A percentile compares a stretch with the other conserved stretches of the same genome.
Evolutionary conservation across 2,113 vertebrate species (phyloP).

Genomic region (Galbula dea): DNA sequence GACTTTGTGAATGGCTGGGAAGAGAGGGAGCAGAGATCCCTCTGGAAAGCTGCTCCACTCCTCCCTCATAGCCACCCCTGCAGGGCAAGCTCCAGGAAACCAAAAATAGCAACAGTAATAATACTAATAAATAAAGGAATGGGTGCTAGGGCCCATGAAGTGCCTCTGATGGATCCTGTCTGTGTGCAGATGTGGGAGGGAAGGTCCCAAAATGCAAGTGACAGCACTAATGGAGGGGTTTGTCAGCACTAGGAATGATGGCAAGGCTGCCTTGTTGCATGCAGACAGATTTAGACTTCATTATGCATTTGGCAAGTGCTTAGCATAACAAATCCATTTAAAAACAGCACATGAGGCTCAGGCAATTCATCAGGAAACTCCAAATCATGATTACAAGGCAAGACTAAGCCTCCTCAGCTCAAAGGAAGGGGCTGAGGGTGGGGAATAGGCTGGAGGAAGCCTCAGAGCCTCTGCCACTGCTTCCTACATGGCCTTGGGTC

Average conservation of each 20-base stretch:
- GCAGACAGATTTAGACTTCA: slow-evolving; percentile 2
- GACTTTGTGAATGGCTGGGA: slow-evolving; percentile 54
- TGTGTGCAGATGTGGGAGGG: background rate
- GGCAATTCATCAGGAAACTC: slow-evolving; percentile 12
- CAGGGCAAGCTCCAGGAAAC: background rate
- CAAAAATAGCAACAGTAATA: slow-evolving; percentile 31
- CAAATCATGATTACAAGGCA: slow-evolving; percentile 28
- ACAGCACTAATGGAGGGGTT: slow-evolving; percentile 16
- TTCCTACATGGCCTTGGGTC: rapidly evolving
- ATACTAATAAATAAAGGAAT: slow-evolving; percentile 7
- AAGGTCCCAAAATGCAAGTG: slow-evolving; percentile 26
- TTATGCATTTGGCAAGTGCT: slow-evolving; percentile 43
- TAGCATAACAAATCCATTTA: slow-evolving; percentile 40
- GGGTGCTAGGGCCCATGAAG: background rate
- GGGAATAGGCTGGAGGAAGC: background rate
- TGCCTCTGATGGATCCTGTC: background rate
- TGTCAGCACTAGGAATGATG: slow-evolving; percentile 30
- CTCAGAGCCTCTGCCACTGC: background rate
- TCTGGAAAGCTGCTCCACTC: slow-evolving; percentile 43
- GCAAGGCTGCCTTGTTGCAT: background rate
- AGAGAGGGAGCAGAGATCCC: slow-evolving; percentile 16
- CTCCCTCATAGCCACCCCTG: slow-evolving; percentile 38
- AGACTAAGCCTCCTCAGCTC: background rate
- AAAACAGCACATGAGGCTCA: slow-evolving; percentile 3
- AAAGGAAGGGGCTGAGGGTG: background rate